Conservation (phyloP, 2,888 invertebrate genomes). For the Drosophila neutralis region DNA sequence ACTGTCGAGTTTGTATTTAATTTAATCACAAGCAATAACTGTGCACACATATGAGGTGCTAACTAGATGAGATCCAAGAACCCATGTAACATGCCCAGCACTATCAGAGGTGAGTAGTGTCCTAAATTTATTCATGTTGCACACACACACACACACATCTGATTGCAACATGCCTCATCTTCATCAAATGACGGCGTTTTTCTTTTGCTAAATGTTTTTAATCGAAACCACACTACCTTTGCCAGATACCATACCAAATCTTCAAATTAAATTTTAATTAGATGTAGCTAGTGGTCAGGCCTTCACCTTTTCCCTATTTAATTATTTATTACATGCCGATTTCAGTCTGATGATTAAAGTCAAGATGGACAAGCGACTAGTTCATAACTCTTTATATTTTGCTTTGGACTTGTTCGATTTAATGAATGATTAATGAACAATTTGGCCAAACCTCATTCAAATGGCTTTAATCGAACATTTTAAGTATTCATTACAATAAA, state of each 20-base stretch:
- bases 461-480: neutral
- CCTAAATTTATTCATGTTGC: neutral
- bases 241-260: conserved; percentile 46
- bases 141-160: neutral
- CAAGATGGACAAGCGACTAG: neutral
- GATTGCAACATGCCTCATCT: neutral
- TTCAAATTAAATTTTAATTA: conserved; percentile 31
- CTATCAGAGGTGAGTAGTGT: conserved; percentile 83
- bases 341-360: neutral
- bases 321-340: conserved; percentile 14
- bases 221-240: conserved; percentile 25
- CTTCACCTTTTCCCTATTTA: conserved; percentile 36
- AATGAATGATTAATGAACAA: neutral
- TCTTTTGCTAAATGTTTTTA: conserved; percentile 15
- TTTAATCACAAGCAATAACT: neutral
- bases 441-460: neutral
- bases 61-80: conserved; percentile 60
- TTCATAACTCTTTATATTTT: neutral
- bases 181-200: conserved; percentile 4
- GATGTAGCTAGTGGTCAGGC: conserved; percentile 19
- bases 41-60: conserved; percentile 20
- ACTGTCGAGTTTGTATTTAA: neutral
- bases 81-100: conserved; percentile 82
- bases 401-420: neutral
- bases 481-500: neutral